A percentile compares a stretch with the other conserved stretches of the same genome.
These are phyloP conservation scores for Cryptosula pallasiana DNA, from an alignment of 2,888 invertebrate species.

Conservation along the genomic window DNA sequence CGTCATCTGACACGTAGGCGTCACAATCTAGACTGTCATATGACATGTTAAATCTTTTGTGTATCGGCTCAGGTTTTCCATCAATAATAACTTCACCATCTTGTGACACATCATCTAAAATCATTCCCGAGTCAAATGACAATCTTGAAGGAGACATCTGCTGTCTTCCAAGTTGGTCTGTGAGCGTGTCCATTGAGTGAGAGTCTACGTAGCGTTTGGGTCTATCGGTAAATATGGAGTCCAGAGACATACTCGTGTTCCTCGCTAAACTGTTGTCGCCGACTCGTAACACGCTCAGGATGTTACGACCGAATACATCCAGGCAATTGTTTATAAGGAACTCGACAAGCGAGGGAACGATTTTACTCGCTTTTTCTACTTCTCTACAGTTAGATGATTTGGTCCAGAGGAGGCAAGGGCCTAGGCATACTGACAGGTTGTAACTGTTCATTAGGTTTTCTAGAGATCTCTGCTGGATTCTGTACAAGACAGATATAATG, in stretches of 20 bases:
- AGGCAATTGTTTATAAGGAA: conserved; percentile 74
- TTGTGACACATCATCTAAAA: conserved; percentile 19
- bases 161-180: conserved; percentile 5
- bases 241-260: conserved; percentile 6
- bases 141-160: not conserved
- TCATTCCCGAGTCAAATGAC: conserved; percentile 6
- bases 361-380: conserved; percentile 24
- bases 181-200: conserved; percentile 1
- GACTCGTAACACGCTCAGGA: conserved; percentile 61
- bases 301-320: conserved; percentile 70
- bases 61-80: not conserved
- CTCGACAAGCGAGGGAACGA: conserved; percentile 60
- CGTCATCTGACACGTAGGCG: not conserved
- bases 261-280: not conserved
- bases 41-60: not conserved
- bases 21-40: conserved; percentile 13
- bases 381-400: not conserved
- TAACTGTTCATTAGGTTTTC: conserved; percentile 79
- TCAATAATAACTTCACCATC: not conserved
- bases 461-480: conserved; percentile 67
- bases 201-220: not conserved
- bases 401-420: conserved; percentile 72
- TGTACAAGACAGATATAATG: conserved; percentile 75
- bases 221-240: conserved; percentile 5
- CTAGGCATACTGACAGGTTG: conserved; percentile 82